These are phyloP conservation scores for Lasiurus borealis DNA, from an alignment of 2,113 vertebrate species.

Conservation along the genomic window DNA sequence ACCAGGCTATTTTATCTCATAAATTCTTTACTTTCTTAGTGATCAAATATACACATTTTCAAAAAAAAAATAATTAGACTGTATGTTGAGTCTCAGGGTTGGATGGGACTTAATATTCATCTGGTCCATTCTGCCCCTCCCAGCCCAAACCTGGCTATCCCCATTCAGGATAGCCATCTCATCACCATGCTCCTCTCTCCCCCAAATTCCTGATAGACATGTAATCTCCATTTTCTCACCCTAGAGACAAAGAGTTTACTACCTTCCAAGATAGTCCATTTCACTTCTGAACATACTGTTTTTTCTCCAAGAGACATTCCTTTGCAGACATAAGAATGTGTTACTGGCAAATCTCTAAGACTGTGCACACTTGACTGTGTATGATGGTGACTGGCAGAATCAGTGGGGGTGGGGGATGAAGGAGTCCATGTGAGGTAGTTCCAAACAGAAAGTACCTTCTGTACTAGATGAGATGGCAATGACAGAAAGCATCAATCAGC, in stretches of 20 bases:
- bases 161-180: background rate
- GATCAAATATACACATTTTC: background rate
- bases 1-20: background rate
- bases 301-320: slow-evolving; percentile 39
- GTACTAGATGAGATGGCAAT: background rate
- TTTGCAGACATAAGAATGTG: slow-evolving; percentile 44
- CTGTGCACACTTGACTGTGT: slow-evolving; percentile 48
- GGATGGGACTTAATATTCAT: background rate
- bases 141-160: background rate
- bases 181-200: too few relatives aligned
- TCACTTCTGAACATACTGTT: background rate
- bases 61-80: background rate
- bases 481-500: background rate
- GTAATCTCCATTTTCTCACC: background rate
- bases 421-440: slow-evolving; percentile 56
- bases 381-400: slow-evolving; percentile 33
- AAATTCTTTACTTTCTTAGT: slow-evolving; percentile 28
- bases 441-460: slow-evolving; percentile 70
- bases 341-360: slow-evolving; percentile 53
- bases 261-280: background rate
- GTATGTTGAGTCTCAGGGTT: background rate
- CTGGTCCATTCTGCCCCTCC: background rate
- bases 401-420: background rate
- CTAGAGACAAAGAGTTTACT: background rate
- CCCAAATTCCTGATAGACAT: background rate